Conservation (phyloP, 2,888 invertebrate species). For the Allophyes oxyacanthae region DNA sequence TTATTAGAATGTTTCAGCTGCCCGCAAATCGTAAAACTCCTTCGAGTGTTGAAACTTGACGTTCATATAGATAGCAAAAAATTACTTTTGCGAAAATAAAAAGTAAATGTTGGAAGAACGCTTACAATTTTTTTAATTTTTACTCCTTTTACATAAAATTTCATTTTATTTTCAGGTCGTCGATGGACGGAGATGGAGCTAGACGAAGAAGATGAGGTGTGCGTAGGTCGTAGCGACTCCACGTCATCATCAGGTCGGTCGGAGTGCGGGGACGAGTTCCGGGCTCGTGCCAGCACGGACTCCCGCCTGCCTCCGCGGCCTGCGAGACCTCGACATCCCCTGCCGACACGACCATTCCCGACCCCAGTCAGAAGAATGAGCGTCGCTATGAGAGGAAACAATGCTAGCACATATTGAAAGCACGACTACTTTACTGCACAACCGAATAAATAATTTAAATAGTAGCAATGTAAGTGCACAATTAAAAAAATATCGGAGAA, state of each 20-base stretch:
- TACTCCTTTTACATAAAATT: too few relatives aligned
- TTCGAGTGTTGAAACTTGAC: too few relatives aligned
- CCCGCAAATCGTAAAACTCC: too few relatives aligned
- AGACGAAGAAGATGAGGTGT: constrained; percentile 89
- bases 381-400: constrained; percentile 93
- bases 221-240: constrained; percentile 75
- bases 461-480: constrained; percentile 1
- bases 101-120: too few relatives aligned
- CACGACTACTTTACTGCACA: constrained; percentile 17
- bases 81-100: too few relatives aligned
- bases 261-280: constrained; percentile 88
- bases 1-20: too few relatives aligned
- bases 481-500: too few relatives aligned
- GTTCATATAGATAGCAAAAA: too few relatives aligned
- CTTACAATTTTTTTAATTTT: too few relatives aligned
- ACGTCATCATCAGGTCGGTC: constrained; percentile 78
- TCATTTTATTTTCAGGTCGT: constrained; percentile 74
- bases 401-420: constrained; percentile 82
- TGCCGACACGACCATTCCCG: constrained; percentile 77
- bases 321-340: constrained; percentile 88
- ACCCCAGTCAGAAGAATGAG: constrained; percentile 92
- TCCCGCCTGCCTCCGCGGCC: constrained; percentile 88
- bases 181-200: constrained; percentile 91
- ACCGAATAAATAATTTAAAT: constrained; percentile 7
- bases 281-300: constrained; percentile 94